These are phyloP conservation scores for Drosophila auraria DNA, from an alignment of 1,140 invertebrate genomes.

Conservation along the genomic window DNA sequence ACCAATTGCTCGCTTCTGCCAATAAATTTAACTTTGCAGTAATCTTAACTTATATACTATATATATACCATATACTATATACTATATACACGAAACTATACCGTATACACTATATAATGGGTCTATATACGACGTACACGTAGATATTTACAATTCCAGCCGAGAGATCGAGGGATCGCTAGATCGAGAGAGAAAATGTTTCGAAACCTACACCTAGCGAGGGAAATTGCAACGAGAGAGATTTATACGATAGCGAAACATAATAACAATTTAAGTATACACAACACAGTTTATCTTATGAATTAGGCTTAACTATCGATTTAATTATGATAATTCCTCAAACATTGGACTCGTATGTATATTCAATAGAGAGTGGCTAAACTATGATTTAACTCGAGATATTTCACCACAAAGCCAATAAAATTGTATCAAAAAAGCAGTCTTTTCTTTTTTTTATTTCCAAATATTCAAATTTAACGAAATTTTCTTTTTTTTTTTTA, in stretches of 20 bases:
- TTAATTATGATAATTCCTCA: slow-evolving; percentile 25
- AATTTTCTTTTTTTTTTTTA: neutral
- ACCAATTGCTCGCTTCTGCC: slow-evolving; percentile 81
- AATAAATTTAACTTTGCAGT: slow-evolving; percentile 67
- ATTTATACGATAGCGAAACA: slow-evolving; percentile 45
- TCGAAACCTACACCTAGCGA: slow-evolving; percentile 16
- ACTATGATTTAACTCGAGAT: no score
- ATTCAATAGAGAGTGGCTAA: neutral
- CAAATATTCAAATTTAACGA: no score
- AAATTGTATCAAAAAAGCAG: no score
- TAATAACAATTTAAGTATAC: slow-evolving; percentile 17
- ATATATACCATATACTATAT: slow-evolving; percentile 21
- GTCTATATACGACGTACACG: slow-evolving; percentile 23
- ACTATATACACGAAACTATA: slow-evolving; percentile 21
- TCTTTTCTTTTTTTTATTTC: no score
- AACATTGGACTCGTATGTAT: slow-evolving; percentile 9
- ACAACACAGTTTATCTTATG: slow-evolving; percentile 49
- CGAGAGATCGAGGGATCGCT: neutral
- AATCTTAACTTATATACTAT: slow-evolving; percentile 40
- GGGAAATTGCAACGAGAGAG: slow-evolving; percentile 48
- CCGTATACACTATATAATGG: slow-evolving; percentile 22
- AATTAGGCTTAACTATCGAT: slow-evolving; percentile 52
- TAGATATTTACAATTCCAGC: slow-evolving; percentile 40
- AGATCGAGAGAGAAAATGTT: slow-evolving; percentile 15
- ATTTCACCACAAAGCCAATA: no score